phyloP scores from a whole-genome alignment of 2,888 invertebrate species.

The Xanthorhoe designata region DNA sequence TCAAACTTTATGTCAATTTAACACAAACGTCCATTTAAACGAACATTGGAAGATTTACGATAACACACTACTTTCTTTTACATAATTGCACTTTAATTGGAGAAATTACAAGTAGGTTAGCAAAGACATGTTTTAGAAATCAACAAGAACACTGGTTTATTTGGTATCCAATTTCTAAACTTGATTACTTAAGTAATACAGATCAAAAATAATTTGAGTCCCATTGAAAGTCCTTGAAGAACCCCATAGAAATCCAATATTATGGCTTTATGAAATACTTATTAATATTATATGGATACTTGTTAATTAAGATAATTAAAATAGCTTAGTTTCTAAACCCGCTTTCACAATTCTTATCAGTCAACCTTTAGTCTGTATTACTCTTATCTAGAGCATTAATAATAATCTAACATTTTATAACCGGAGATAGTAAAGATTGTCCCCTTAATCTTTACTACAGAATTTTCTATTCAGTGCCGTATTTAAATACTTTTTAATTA shows the following conservation, averaged over 20 bases:
- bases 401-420: conserved; percentile 26
- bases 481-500: neutral
- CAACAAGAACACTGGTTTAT: neutral
- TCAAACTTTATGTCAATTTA: neutral
- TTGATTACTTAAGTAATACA: neutral
- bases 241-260: neutral
- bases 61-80: neutral
- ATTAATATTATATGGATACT: neutral
- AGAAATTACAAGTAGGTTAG: neutral
- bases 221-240: neutral
- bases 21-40: neutral
- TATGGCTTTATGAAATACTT: neutral
- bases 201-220: neutral
- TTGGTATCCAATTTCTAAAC: neutral
- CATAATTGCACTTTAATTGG: conserved; percentile 2
- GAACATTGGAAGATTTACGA: neutral
- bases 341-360: conserved; percentile 29
- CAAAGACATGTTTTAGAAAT: neutral
- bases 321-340: conserved; percentile 6
- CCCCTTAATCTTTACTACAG: conserved; percentile 28
- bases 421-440: conserved; percentile 33
- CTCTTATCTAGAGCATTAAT: conserved; percentile 36
- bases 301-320: conserved; percentile 2
- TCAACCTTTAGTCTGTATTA: conserved; percentile 25
- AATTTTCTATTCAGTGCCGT: conserved; percentile 16